phyloP scores from a whole-genome alignment of 2,888 invertebrate species.

The Nymphalis urticae region DNA sequence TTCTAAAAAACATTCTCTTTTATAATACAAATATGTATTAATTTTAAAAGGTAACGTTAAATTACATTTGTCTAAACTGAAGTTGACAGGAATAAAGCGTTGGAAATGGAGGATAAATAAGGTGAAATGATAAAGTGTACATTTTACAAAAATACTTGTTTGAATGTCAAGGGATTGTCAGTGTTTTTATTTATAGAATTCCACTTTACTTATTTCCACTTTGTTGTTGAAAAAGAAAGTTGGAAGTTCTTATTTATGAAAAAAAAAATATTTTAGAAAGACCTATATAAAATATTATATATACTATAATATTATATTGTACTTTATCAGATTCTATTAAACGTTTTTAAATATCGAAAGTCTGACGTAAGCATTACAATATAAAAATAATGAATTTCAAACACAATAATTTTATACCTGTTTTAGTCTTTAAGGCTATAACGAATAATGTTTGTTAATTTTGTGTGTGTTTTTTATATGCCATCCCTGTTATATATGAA shows the following conservation, averaged over 20 bases:
- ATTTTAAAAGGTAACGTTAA: conserved; percentile 32
- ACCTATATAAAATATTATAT: no score
- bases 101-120: conserved; percentile 29
- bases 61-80: conserved; percentile 36
- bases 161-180: conserved; percentile 29
- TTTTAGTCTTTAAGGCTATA: no score
- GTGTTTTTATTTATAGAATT: conserved; percentile 30
- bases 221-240: conserved; percentile 11
- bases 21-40: conserved; percentile 32
- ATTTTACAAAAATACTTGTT: conserved; percentile 30
- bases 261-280: no score
- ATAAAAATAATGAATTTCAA: no score
- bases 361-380: no score
- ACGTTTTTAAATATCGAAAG: background rate
- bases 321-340: no score
- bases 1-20: conserved; percentile 16
- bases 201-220: conserved; percentile 8
- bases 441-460: no score
- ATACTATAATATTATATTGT: no score
- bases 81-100: conserved; percentile 36
- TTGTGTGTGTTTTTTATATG: no score
- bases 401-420: no score
- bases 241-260: background rate
- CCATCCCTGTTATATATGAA: no score
- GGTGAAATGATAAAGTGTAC: conserved; percentile 32